These are phyloP conservation scores for Avahi laniger DNA, from an alignment of 2,797 vertebrate species.

Conservation along the genomic window DNA sequence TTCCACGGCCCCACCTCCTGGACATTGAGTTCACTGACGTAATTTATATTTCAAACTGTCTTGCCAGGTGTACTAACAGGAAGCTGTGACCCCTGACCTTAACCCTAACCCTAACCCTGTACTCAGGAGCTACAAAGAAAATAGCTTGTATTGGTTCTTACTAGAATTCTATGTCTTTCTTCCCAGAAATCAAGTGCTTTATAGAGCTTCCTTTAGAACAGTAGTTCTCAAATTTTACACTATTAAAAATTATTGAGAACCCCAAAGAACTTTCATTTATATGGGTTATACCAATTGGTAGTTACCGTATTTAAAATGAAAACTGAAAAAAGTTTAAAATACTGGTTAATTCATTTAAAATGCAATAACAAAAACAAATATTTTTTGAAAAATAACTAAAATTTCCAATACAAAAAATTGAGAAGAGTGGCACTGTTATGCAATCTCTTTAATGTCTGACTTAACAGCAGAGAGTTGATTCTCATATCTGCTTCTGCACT, in stretches of 20 bases:
- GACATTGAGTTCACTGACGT: not conserved
- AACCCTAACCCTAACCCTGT: not conserved
- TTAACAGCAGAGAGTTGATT: not conserved
- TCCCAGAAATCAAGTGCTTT: not conserved
- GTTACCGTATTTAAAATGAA: slow-evolving; percentile 25
- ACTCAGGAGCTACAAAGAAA: not conserved
- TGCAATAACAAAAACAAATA: not conserved
- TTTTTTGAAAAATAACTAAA: not conserved
- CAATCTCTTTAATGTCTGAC: not conserved
- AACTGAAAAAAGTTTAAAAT: not conserved
- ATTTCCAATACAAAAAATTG: not conserved
- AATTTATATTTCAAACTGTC: not conserved
- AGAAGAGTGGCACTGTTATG: not conserved
- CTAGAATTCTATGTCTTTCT: not conserved
- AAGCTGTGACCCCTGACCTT: not conserved
- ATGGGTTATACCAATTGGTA: not conserved
- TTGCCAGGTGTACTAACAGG: not conserved
- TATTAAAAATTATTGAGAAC: not conserved
- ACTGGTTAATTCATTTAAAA: slow-evolving; percentile 20
- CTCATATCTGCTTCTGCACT: not conserved
- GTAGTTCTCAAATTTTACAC: not conserved
- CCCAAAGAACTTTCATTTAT: not conserved
- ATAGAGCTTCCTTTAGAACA: not conserved
- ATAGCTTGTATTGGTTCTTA: not conserved
- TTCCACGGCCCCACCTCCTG: not conserved